phyloP scores from a whole-genome alignment of 2,113 vertebrate species.

The Prunella himalayana region DNA sequence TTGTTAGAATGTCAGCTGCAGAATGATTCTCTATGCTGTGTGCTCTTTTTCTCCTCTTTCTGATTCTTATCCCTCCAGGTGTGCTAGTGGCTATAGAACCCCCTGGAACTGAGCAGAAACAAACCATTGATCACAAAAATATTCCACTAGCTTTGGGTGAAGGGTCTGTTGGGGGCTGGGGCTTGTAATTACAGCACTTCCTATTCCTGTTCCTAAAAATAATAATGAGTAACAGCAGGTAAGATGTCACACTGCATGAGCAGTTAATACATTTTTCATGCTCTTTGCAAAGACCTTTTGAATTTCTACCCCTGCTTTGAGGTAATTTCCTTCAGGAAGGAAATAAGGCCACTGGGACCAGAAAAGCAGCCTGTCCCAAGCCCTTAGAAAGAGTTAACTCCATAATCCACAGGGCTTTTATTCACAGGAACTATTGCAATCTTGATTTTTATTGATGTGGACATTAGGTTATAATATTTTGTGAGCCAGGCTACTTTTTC shows the following conservation, averaged over 20 bases:
- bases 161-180: background rate
- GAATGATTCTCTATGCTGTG: background rate
- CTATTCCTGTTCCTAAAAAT: background rate
- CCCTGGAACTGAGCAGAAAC: background rate
- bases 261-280: background rate
- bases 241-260: background rate
- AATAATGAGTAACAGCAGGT: background rate
- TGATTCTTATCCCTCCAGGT: background rate
- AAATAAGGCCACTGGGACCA: background rate
- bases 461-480: background rate
- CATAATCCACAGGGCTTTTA: background rate
- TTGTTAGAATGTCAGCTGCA: background rate
- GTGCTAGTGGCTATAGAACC: background rate
- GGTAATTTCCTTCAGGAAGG: background rate
- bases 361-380: background rate
- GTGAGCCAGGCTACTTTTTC: background rate
- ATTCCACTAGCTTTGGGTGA: background rate
- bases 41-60: background rate
- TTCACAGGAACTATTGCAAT: background rate
- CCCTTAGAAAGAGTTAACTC: background rate
- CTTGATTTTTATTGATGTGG: background rate
- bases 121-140: background rate
- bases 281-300: background rate
- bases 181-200: background rate
- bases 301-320: background rate